These are phyloP conservation scores for Hyperoplus immaculatus DNA, from an alignment of 2,797 vertebrate species.

Conservation along the genomic window DNA sequence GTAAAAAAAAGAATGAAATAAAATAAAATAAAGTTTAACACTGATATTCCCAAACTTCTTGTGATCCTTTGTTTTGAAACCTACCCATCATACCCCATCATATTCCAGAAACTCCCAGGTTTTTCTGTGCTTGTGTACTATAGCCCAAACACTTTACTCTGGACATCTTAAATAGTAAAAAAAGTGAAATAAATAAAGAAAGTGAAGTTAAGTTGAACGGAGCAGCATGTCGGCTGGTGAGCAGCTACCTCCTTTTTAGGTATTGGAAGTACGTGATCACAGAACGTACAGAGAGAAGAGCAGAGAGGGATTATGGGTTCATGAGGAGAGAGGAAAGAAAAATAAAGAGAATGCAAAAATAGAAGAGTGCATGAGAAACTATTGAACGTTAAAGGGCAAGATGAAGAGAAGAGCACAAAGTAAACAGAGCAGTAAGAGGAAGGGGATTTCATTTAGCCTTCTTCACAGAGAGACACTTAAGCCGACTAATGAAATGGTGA, in stretches of 20 bases:
- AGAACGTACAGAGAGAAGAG: constrained; percentile 22
- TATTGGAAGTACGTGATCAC: constrained; percentile 20
- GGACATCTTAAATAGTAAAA: no score
- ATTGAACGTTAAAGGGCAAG: not conserved
- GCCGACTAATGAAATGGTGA: not conserved
- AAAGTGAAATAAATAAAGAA: constrained; percentile 51
- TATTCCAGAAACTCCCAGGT: no score
- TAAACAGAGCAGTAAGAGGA: not conserved
- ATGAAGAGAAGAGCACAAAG: not conserved
- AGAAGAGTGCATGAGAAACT: constrained; percentile 28
- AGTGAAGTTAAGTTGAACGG: not conserved
- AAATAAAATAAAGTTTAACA: no score
- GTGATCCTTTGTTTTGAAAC: no score
- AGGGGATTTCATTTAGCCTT: not conserved
- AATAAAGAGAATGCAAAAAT: constrained; percentile 37
- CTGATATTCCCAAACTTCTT: no score
- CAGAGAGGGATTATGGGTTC: constrained; percentile 28
- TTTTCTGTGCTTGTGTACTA: no score
- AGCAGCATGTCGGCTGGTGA: constrained; percentile 22
- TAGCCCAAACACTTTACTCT: no score
- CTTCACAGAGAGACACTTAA: not conserved
- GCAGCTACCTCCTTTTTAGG: constrained; percentile 60
- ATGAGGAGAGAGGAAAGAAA: constrained; percentile 19
- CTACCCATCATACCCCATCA: no score
- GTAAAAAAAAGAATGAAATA: no score